Evolutionary conservation across 1,140 invertebrate genomes (phyloP), one percentile per base, ranked within the genome.

Genomic region (Oncopodura yosiiana): DNA sequence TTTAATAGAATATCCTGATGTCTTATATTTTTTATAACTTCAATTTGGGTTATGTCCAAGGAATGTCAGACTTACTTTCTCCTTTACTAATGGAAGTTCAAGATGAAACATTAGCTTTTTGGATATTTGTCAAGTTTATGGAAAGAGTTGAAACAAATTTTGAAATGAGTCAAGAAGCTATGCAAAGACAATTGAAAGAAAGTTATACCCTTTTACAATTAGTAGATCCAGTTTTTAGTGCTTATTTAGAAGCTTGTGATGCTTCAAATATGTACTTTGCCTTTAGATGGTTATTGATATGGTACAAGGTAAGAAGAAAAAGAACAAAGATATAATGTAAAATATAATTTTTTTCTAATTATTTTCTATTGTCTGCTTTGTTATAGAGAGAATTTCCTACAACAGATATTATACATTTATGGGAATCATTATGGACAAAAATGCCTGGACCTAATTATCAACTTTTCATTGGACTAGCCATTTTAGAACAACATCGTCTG

Each of bases 11-110:
- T 67, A 90, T 99, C 66, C 75, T 99, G 2, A 94, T 98, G 88
- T 98, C 94, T 0, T 99, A 98, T 70, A 84, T 93, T n/a, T 97
- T 99, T 94, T 97, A 96, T 69, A 96, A 99, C 73, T 99, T 99
- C 73, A 94, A 99, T 75, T 73, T 99, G 55, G 94, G 93, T 65
- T 91, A 92, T 66, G 87, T 93, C 1, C 87, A 90, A 71, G 89
- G 95, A 16, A 99, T 99, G 95, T 94, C 89, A 66, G 95, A 99
- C 74, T 75, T 99, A 39, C 72, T 98, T 29, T 87, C 92, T 16
- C 94, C 94, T 1, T 84, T 99, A 62, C 74, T 98, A 27, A 82
- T 86, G 67, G 77, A 97, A 12, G 80, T 94, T 76, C 79, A 87
- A 53, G 85, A 90, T 69, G 94, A 98, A 75, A 82, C 90, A 4